A percentile compares a stretch with the other conserved stretches of the same genome.
phyloP scores from a whole-genome alignment of 2,797 vertebrate species.

The Odontamblyopus rebecca region DNA sequence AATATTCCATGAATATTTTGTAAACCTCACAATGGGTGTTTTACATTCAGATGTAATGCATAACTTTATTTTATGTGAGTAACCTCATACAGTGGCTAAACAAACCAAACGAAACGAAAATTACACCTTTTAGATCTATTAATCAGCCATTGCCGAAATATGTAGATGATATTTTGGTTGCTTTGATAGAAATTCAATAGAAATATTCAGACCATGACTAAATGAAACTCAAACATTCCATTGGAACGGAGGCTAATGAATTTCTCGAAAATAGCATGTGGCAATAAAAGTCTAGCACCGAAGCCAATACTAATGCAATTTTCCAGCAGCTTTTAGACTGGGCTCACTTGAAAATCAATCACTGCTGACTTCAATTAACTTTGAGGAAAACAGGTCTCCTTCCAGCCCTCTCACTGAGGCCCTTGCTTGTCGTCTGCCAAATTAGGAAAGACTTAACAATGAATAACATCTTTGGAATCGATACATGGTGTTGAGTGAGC shows the following conservation, averaged over 20 bases:
- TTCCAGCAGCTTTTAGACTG: slow-evolving; percentile 24
- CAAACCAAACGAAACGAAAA: not conserved
- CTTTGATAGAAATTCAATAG: slow-evolving; percentile 15
- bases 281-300: slow-evolving; percentile 38
- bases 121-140: not conserved
- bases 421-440: slow-evolving; percentile 28
- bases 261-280: slow-evolving; percentile 36
- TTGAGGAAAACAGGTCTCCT: slow-evolving; percentile 32
- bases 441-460: slow-evolving; percentile 33
- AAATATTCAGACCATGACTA: slow-evolving; percentile 25
- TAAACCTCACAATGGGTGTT: too few species aligned
- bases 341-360: slow-evolving; percentile 38
- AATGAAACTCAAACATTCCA: slow-evolving; percentile 23
- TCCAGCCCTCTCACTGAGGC: slow-evolving; percentile 23
- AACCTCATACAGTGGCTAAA: too few species aligned
- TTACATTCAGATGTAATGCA: too few species aligned
- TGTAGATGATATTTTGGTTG: not conserved
- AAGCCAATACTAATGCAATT: slow-evolving; percentile 31
- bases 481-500: slow-evolving; percentile 23
- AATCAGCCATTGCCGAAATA: slow-evolving; percentile 5
- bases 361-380: slow-evolving; percentile 46
- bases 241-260: slow-evolving; percentile 37
- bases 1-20: too few species aligned
- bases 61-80: too few species aligned
- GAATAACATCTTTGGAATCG: slow-evolving; percentile 21